These are phyloP conservation scores for Drosophila fungiperda DNA, from an alignment of 2,888 invertebrate species.

Conservation along the genomic window DNA sequence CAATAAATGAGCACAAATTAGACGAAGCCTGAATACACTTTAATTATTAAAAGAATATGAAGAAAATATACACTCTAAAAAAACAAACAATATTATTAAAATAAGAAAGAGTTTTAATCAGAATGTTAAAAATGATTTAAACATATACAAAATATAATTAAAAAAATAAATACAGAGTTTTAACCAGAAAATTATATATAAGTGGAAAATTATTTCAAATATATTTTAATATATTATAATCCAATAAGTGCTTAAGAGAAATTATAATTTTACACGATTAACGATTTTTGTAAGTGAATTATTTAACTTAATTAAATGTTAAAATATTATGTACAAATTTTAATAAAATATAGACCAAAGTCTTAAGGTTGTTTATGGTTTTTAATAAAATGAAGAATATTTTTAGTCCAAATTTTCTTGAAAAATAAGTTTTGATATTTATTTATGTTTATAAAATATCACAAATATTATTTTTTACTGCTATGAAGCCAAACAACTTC, in stretches of 20 bases:
- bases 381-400: background rate
- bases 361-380: too few species aligned
- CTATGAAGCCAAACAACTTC: background rate
- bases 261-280: background rate
- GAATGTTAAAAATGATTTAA: background rate
- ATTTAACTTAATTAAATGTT: background rate
- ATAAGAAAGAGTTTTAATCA: background rate
- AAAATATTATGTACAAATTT: background rate
- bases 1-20: conserved; percentile 1
- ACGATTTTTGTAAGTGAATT: background rate
- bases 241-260: too few species aligned
- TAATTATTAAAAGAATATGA: background rate
- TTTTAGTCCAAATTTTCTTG: background rate
- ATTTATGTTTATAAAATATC: background rate
- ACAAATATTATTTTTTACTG: background rate
- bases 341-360: background rate
- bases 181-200: background rate
- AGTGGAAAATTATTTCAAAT: too few species aligned
- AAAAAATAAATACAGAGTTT: background rate
- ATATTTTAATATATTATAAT: too few species aligned
- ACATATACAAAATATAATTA: background rate
- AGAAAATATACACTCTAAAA: too few species aligned
- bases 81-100: background rate
- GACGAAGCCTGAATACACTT: conserved; percentile 29
- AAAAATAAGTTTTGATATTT: background rate